A percentile compares a stretch with the other conserved stretches of the same genome.
Evolutionary conservation across 2,888 invertebrate genomes (phyloP).

Genomic region (Colostygia pectinataria): DNA sequence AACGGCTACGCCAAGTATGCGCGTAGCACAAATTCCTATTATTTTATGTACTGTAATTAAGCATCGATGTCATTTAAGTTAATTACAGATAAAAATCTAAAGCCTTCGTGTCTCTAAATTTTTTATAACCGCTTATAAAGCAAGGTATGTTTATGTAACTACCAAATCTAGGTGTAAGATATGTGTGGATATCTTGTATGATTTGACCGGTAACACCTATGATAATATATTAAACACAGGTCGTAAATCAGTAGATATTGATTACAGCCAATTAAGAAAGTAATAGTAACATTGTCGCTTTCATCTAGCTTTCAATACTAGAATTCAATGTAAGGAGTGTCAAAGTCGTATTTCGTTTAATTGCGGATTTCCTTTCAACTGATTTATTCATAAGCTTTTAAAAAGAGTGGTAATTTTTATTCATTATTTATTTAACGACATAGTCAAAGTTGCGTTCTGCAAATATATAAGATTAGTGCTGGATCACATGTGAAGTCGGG

Average conservation of each 20-base stretch:
- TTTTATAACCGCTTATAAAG: neutral
- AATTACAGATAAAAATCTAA: constrained; percentile 12
- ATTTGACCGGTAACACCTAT: neutral
- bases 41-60: constrained; percentile 15
- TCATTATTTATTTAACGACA: no score
- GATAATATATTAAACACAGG: neutral
- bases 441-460: no score
- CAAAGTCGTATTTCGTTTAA: neutral
- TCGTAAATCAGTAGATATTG: constrained; percentile 27
- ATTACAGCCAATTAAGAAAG: constrained; percentile 30
- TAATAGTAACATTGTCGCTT: constrained; percentile 15
- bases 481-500: no score
- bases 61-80: constrained; percentile 9
- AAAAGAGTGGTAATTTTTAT: neutral
- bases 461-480: no score
- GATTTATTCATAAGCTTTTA: constrained; percentile 11
- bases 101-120: neutral
- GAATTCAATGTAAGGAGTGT: constrained; percentile 5
- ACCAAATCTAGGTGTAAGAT: constrained; percentile 7
- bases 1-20: constrained; percentile 39
- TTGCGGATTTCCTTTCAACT: constrained; percentile 24
- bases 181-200: constrained; percentile 12
- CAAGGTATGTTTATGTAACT: constrained; percentile 9
- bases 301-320: constrained; percentile 24
- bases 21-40: constrained; percentile 21